Evolutionary conservation across 2,113 vertebrate species (phyloP).

Genomic region (Tiliqua scincoides): DNA sequence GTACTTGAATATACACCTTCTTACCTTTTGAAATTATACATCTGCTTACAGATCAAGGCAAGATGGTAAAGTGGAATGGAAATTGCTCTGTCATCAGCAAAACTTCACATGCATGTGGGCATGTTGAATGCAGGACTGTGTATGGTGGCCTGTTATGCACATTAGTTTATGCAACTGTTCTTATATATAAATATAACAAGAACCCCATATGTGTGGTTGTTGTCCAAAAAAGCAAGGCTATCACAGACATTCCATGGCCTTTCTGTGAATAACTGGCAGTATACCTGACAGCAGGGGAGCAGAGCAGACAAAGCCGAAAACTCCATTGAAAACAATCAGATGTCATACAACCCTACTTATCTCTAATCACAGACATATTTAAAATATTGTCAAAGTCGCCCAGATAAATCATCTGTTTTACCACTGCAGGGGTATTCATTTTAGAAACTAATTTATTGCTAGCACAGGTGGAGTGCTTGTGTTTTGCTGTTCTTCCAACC

Average conservation of each 20-base stretch:
- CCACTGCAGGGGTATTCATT: neutral
- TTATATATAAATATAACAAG: neutral
- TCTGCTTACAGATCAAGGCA: neutral
- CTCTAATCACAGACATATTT: neutral
- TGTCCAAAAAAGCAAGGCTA: neutral
- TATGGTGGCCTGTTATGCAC: neutral
- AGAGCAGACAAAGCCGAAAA: neutral
- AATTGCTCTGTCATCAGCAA: neutral
- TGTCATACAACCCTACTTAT: neutral
- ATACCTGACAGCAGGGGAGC: too few relatives aligned
- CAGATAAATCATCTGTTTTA: constrained; percentile 2
- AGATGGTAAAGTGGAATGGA: too few relatives aligned
- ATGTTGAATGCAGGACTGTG: neutral
- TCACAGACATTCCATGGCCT: neutral
- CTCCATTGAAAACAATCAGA: neutral
- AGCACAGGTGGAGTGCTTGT: neutral
- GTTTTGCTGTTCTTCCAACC: neutral
- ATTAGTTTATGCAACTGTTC: neutral
- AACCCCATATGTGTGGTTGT: neutral
- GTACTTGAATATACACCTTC: neutral
- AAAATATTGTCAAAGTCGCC: neutral
- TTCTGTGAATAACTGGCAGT: neutral
- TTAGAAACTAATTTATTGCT: neutral
- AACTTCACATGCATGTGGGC: neutral
- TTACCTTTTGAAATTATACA: neutral